phyloP scores from a whole-genome alignment of 2,888 invertebrate species.

The Chelonus formosanus region DNA sequence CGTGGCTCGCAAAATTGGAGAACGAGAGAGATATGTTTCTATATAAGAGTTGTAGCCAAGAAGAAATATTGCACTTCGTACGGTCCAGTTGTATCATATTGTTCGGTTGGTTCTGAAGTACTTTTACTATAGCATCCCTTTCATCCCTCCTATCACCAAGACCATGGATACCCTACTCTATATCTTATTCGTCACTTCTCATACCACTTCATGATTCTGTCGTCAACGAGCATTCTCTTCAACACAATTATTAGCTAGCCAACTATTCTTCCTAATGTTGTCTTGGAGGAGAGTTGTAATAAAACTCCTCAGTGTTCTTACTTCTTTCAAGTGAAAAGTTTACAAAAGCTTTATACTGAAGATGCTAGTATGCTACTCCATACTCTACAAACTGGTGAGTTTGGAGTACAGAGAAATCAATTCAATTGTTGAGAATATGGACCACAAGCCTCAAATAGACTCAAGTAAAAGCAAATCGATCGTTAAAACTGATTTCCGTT shows the following conservation, averaged over 20 bases:
- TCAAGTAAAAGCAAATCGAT: slow-evolving; percentile 6
- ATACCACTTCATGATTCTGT: too few relatives aligned
- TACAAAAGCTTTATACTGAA: too few relatives aligned
- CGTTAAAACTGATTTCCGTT: slow-evolving; percentile 6
- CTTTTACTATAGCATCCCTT: neutral
- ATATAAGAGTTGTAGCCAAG: slow-evolving; percentile 18
- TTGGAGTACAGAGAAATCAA: slow-evolving; percentile 14
- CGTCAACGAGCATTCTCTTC: too few relatives aligned
- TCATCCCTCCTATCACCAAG: too few relatives aligned
- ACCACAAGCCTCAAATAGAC: neutral
- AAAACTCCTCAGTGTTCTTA: too few relatives aligned
- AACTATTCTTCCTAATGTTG: neutral
- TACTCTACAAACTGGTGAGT: neutral
- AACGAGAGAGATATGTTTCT: slow-evolving; percentile 10
- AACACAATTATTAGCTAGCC: neutral
- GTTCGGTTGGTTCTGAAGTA: slow-evolving; percentile 35
- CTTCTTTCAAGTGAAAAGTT: too few relatives aligned
- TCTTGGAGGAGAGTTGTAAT: too few relatives aligned
- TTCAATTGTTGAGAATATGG: slow-evolving; percentile 7
- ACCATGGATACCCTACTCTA: too few relatives aligned
- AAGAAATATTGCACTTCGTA: slow-evolving; percentile 51
- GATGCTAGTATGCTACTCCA: too few relatives aligned
- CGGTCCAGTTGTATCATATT: slow-evolving; percentile 52
- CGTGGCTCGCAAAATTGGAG: slow-evolving; percentile 29
- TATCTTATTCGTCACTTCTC: too few relatives aligned